These are phyloP conservation scores for Drusus annulatus DNA, from an alignment of 1,140 invertebrate species.

Conservation along the genomic window DNA sequence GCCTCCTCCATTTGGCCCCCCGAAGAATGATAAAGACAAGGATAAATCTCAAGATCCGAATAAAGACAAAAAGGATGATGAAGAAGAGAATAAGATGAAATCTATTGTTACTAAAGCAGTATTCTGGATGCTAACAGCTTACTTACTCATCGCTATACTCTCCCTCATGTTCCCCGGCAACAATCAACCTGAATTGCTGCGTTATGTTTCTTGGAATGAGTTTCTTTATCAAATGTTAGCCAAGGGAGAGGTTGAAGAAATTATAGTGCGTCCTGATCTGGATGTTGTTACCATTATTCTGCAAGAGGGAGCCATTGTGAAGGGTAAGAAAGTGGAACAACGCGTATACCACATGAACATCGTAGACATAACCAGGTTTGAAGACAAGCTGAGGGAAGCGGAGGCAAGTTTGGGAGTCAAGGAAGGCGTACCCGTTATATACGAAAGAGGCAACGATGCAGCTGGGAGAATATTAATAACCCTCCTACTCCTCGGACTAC, in stretches of 20 bases:
- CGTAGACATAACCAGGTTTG: conserved; percentile 86
- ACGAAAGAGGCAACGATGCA: conserved; percentile 83
- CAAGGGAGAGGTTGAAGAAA: conserved; percentile 92
- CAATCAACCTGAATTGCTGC: conserved; percentile 80
- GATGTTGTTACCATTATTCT: conserved; percentile 89
- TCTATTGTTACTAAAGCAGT: conserved; percentile 81
- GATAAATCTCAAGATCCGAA: conserved; percentile 22
- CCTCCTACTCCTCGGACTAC: conserved; percentile 77
- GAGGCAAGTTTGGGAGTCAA: conserved; percentile 86
- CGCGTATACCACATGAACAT: conserved; percentile 87
- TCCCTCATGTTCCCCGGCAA: conserved; percentile 80
- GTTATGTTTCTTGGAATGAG: conserved; percentile 95
- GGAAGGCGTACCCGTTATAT: conserved; percentile 85
- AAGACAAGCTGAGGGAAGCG: conserved; percentile 88
- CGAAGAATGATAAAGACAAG: conserved; percentile 32
- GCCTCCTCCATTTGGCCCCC: conserved; percentile 54
- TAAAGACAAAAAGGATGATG: conserved; percentile 65
- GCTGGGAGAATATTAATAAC: conserved; percentile 81
- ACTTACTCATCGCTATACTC: conserved; percentile 80
- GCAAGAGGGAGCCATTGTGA: conserved; percentile 88
- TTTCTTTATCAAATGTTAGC: conserved; percentile 94
- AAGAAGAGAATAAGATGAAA: conserved; percentile 77
- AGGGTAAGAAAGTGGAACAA: conserved; percentile 80
- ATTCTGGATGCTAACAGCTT: conserved; percentile 83
- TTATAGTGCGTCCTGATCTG: conserved; percentile 87